phyloP scores from a whole-genome alignment of 2,113 vertebrate genomes.

The Okapia johnstoni region DNA sequence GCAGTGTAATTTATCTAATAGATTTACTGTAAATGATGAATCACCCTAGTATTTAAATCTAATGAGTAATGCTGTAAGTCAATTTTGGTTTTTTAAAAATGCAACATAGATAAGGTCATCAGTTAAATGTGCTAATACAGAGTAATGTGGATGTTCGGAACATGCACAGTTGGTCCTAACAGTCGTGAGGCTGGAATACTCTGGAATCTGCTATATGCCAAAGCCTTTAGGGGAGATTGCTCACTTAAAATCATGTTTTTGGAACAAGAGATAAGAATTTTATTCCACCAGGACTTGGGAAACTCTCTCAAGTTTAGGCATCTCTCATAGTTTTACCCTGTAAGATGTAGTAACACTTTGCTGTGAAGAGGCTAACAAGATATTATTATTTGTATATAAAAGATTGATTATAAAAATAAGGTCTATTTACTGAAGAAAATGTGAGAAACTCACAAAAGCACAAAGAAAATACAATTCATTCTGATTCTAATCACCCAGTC shows the following conservation, averaged over 20 bases:
- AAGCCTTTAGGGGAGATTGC: slow-evolving; percentile 13
- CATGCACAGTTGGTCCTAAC: slow-evolving; percentile 44
- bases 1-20: slow-evolving; percentile 74
- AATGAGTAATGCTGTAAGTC: slow-evolving; percentile 73
- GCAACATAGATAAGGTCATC: slow-evolving; percentile 75
- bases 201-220: slow-evolving; percentile 19
- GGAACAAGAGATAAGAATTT: background rate
- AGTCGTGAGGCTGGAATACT: slow-evolving; percentile 36
- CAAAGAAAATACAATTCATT: background rate
- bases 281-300: background rate
- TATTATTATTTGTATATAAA: background rate
- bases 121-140: slow-evolving; percentile 73
- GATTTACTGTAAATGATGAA: slow-evolving; percentile 82
- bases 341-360: background rate
- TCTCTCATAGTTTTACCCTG: background rate
- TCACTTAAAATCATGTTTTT: slow-evolving; percentile 27
- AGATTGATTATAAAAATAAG: background rate
- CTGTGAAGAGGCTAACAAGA: background rate
- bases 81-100: slow-evolving; percentile 75
- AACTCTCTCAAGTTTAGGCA: background rate
- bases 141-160: slow-evolving; percentile 59
- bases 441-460: background rate
- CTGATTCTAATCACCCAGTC: background rate
- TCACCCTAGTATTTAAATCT: slow-evolving; percentile 81
- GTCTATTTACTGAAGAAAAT: background rate